Conservation (phyloP, 2,797 vertebrate species). For the Trichosurus vulpecula region DNA sequence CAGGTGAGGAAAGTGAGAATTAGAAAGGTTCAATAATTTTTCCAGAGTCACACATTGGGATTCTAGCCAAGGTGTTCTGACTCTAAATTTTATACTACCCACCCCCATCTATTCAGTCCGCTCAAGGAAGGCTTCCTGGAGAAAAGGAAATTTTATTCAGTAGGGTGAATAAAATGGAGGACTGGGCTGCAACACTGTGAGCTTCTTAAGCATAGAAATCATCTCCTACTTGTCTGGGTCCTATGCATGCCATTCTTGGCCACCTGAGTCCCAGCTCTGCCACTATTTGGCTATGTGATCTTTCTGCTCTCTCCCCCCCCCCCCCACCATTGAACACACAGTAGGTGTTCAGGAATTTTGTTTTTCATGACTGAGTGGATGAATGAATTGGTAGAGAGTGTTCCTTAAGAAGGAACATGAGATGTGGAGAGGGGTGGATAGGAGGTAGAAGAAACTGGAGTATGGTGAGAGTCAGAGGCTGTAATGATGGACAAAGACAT, state of each 20-base stretch:
- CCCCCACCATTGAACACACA: background rate
- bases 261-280: background rate
- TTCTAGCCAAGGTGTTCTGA: background rate
- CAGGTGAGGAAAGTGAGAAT: background rate
- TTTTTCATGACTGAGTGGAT: background rate
- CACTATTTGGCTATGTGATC: background rate
- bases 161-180: background rate
- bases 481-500: background rate
- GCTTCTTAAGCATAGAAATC: background rate
- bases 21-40: background rate
- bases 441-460: background rate
- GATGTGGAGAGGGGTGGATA: background rate
- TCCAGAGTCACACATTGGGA: background rate
- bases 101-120: background rate
- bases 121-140: background rate
- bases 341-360: background rate
- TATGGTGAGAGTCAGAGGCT: background rate
- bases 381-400: background rate
- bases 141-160: background rate
- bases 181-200: background rate
- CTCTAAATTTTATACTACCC: background rate
- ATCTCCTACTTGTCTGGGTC: background rate
- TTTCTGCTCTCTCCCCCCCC: background rate
- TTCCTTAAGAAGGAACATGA: background rate
- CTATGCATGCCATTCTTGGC: background rate